These are phyloP conservation scores for Leptinotarsa juncta DNA, from an alignment of 2,888 invertebrate genomes.

Conservation along the genomic window DNA sequence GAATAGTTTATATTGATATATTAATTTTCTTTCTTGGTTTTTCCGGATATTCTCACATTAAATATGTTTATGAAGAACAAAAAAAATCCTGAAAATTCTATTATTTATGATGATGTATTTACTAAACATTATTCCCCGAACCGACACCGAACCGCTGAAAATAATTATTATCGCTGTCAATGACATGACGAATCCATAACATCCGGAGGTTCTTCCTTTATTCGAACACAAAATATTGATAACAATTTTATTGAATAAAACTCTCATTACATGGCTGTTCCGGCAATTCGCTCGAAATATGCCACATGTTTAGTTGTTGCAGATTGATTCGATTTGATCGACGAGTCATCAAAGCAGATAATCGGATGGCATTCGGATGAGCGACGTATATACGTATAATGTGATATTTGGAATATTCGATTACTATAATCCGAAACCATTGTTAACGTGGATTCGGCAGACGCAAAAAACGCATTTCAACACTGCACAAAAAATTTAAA, in stretches of 20 bases:
- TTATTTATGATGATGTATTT: too few relatives aligned
- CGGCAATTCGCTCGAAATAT: neutral
- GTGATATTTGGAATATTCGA: neutral
- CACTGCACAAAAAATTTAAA: too few relatives aligned
- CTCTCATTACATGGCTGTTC: neutral
- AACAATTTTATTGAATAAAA: constrained; percentile 8
- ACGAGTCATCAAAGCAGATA: neutral
- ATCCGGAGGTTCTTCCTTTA: neutral
- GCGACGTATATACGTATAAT: neutral
- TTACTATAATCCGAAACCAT: neutral
- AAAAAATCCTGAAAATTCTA: too few relatives aligned
- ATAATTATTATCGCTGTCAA: too few relatives aligned
- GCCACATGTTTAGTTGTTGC: neutral
- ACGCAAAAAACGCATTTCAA: too few relatives aligned
- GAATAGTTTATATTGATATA: too few relatives aligned
- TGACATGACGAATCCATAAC: neutral
- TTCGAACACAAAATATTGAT: constrained; percentile 5
- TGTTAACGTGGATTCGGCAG: neutral
- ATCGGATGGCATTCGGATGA: neutral
- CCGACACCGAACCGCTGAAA: too few relatives aligned
- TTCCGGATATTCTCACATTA: too few relatives aligned
- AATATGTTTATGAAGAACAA: too few relatives aligned
- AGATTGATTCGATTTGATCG: constrained; percentile 6
- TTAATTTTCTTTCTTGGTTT: too few relatives aligned
- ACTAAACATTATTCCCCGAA: too few relatives aligned